Evolutionary conservation across 2,113 vertebrate species (phyloP), one percentile per base, ranked within the genome.

Genomic region (Cheilinus undulatus): DNA sequence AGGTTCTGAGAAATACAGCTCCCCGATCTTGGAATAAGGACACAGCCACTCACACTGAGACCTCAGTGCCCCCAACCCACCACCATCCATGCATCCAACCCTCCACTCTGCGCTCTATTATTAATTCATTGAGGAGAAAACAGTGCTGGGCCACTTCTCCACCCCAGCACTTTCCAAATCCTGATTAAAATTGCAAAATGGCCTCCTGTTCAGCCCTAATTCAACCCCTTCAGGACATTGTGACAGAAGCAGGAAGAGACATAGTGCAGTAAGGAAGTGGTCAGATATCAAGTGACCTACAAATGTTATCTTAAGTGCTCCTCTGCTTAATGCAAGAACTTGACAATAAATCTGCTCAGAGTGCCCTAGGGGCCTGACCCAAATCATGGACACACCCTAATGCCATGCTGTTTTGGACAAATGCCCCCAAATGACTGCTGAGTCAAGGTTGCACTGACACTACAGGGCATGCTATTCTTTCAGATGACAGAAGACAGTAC

Each of bases 131-230:
- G 22, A 67, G 80, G 54, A 81, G 83, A 76, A 82, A 85, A 88
- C 68, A 80, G 77, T 73, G 68, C 82, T 77, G 74, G 60, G 78
- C 81, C 77, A 76, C 72, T 82, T 78, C 77, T 84, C 69, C 69
- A 74, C 70, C 43, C 64, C 38, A 43, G 61, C 57, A 12, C 79
- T 85, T 80, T 91, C 84, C 90, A 92, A 91, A 90, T 54, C 78
- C 74, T 83, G 75, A 91, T 92, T 91, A 91, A 91, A 90, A 88
- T 91, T 92, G 86, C 88, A 92, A 86, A 86, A 88, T 84, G 81
- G 80, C 91, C 91, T 92, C 91, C 86, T 91, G 91, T 91, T 92
- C 89, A 73, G 80, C 69, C 77, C 73, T 82, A 69, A 73, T 89
- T 83, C 86, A 82, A 32, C 23, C 63, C 73, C 84, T 86, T 73